phyloP scores from a whole-genome alignment of 2,797 vertebrate genomes.

The Oreochromis grahami region DNA sequence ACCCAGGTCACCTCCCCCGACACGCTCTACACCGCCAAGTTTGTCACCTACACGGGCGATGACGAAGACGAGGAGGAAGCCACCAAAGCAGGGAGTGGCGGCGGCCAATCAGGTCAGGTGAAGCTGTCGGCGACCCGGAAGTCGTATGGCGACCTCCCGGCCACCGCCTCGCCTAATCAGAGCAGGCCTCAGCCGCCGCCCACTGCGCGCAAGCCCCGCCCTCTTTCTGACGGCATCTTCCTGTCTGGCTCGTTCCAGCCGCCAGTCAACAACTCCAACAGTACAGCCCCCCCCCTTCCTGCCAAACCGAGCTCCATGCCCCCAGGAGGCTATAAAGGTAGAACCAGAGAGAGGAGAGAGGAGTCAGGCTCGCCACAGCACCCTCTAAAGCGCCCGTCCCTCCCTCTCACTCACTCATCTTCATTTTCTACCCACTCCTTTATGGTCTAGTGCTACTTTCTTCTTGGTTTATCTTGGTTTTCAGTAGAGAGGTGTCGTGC shows the following conservation, averaged over 20 bases:
- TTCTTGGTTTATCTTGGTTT: slow-evolving; percentile 19
- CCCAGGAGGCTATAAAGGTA: slow-evolving; percentile 85
- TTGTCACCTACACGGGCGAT: slow-evolving; percentile 93
- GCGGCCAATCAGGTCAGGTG: slow-evolving; percentile 90
- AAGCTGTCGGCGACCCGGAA: slow-evolving; percentile 87
- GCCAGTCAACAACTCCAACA: slow-evolving; percentile 92
- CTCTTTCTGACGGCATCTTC: slow-evolving; percentile 93
- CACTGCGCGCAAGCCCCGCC: slow-evolving; percentile 88
- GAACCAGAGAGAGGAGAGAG: slow-evolving; percentile 72
- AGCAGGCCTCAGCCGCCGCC: slow-evolving; percentile 83
- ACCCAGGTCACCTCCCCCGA: slow-evolving; percentile 84
- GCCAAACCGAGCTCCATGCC: slow-evolving; percentile 81
- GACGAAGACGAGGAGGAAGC: slow-evolving; percentile 84
- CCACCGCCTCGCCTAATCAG: slow-evolving; percentile 64
- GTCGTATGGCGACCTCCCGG: slow-evolving; percentile 89
- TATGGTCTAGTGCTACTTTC: slow-evolving; percentile 31
- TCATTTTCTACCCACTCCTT: slow-evolving; percentile 35
- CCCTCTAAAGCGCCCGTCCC: slow-evolving; percentile 44
- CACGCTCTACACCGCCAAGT: slow-evolving; percentile 98
- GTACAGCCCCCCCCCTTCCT: slow-evolving; percentile 87
- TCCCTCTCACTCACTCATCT: slow-evolving; percentile 59
- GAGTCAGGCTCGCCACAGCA: slow-evolving; percentile 51
- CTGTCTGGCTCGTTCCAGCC: slow-evolving; percentile 91
- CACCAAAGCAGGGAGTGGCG: slow-evolving; percentile 50
- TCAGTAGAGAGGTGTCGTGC: slow-evolving; percentile 31